Evolutionary conservation across 2,888 invertebrate genomes (phyloP).

Genomic region (Xestia rhomboidea): DNA sequence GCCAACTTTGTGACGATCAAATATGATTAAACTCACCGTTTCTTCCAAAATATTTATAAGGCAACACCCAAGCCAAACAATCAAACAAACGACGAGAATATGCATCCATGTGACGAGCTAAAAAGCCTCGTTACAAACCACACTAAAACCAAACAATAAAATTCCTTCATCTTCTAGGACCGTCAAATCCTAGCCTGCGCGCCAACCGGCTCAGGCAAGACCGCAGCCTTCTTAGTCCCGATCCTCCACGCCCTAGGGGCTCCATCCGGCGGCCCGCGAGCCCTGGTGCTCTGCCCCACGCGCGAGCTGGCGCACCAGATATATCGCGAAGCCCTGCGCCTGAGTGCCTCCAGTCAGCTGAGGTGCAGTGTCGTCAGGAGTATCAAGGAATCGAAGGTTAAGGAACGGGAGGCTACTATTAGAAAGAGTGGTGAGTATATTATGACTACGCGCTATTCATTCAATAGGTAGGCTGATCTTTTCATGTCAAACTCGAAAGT

Average conservation of each 20-base stretch:
- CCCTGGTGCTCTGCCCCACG: constrained; percentile 97
- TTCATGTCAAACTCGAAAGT: not conserved
- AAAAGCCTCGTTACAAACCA: too few species aligned
- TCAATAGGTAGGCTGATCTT: not conserved
- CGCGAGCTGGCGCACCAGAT: constrained; percentile 98
- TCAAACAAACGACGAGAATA: too few species aligned
- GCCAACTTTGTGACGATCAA: too few species aligned
- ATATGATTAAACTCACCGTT: too few species aligned
- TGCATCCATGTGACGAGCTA: too few species aligned
- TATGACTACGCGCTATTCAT: not conserved
- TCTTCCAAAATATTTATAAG: too few species aligned
- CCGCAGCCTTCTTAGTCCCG: constrained; percentile 97
- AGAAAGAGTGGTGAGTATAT: constrained; percentile 93
- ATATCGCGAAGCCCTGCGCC: constrained; percentile 93
- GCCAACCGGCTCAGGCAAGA: constrained; percentile 99
- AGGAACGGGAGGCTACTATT: constrained; percentile 93
- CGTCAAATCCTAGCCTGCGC: constrained; percentile 98
- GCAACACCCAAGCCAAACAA: too few species aligned
- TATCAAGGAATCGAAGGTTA: constrained; percentile 93
- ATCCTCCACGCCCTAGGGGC: constrained; percentile 94
- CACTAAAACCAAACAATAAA: not conserved
- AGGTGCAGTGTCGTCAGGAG: constrained; percentile 95
- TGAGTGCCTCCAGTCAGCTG: constrained; percentile 94
- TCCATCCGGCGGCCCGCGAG: constrained; percentile 94
- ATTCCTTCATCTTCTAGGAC: constrained; percentile 83